A percentile compares a stretch with the other conserved stretches of the same genome.
phyloP scores from a whole-genome alignment of 2,888 invertebrate genomes.

The Lucinisca nassula region DNA sequence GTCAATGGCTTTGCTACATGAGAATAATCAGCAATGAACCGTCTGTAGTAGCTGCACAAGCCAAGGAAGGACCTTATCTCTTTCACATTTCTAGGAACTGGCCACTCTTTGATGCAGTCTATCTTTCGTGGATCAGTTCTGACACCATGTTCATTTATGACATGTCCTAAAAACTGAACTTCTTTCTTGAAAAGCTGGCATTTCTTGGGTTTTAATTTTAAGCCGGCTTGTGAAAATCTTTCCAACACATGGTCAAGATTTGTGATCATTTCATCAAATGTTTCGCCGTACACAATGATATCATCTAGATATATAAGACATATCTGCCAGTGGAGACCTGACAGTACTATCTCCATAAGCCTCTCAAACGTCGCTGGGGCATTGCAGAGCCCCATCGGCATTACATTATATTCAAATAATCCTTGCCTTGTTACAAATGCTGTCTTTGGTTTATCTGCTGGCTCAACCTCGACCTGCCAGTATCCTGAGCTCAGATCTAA shows the following conservation, averaged over 20 bases:
- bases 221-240: slow-evolving; percentile 34
- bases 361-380: too few relatives aligned
- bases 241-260: slow-evolving; percentile 54
- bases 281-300: slow-evolving; percentile 51
- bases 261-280: slow-evolving; percentile 54
- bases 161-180: slow-evolving; percentile 54
- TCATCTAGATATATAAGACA: slow-evolving; percentile 71
- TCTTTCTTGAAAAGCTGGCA: slow-evolving; percentile 48
- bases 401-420: slow-evolving; percentile 39
- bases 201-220: slow-evolving; percentile 60
- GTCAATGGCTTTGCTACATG: slow-evolving; percentile 14
- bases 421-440: slow-evolving; percentile 51
- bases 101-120: slow-evolving; percentile 23
- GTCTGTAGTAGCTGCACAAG: slow-evolving; percentile 53
- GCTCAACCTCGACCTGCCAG: slow-evolving; percentile 42
- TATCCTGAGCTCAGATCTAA: slow-evolving; percentile 48
- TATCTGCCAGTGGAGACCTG: slow-evolving; percentile 63
- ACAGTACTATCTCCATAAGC: slow-evolving; percentile 27
- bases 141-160: slow-evolving; percentile 51
- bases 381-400: slow-evolving; percentile 50
- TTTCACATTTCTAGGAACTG: slow-evolving; percentile 34
- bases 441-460: slow-evolving; percentile 39
- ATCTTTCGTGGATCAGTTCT: slow-evolving; percentile 42
- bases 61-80: slow-evolving; percentile 50
- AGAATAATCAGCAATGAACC: slow-evolving; percentile 20